These are phyloP conservation scores for Leptatherina wallacei DNA, from an alignment of 2,797 vertebrate genomes.

Conservation along the genomic window DNA sequence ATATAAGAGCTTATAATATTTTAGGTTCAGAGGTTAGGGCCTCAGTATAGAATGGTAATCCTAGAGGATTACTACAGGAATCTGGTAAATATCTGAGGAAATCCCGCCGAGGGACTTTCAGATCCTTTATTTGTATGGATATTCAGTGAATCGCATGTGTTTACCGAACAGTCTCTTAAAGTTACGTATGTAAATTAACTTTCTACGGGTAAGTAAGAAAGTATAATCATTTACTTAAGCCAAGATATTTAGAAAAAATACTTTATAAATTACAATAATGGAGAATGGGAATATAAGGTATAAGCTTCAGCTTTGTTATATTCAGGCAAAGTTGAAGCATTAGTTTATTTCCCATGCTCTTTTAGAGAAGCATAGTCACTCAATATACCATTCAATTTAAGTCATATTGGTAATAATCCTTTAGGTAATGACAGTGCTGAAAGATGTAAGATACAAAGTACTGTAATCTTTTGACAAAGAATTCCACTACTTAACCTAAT, in stretches of 20 bases:
- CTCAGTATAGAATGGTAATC: slow-evolving; percentile 74
- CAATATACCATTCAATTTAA: neutral
- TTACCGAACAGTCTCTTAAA: slow-evolving; percentile 57
- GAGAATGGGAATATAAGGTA: neutral
- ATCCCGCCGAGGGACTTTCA: slow-evolving; percentile 63
- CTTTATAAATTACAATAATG: neutral
- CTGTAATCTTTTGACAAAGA: slow-evolving; percentile 10
- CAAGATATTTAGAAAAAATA: neutral
- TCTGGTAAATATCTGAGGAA: slow-evolving; percentile 77
- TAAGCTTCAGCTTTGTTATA: neutral
- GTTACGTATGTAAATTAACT: slow-evolving; percentile 12
- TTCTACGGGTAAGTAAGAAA: slow-evolving; percentile 2
- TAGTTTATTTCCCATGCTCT: neutral
- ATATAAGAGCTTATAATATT: slow-evolving; percentile 71
- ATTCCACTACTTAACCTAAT: slow-evolving; percentile 25
- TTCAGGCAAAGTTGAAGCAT: neutral
- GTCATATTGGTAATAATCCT: neutral
- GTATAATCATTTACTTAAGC: neutral
- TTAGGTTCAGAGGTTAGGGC: slow-evolving; percentile 73
- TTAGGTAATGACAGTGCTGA: neutral
- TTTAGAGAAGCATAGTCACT: neutral
- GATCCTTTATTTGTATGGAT: slow-evolving; percentile 64
- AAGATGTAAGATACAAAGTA: neutral
- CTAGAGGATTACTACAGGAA: slow-evolving; percentile 68
- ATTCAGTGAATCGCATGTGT: slow-evolving; percentile 52